These are phyloP conservation scores for Sardina pilchardus DNA, from an alignment of 2,113 vertebrate genomes.

Conservation along the genomic window DNA sequence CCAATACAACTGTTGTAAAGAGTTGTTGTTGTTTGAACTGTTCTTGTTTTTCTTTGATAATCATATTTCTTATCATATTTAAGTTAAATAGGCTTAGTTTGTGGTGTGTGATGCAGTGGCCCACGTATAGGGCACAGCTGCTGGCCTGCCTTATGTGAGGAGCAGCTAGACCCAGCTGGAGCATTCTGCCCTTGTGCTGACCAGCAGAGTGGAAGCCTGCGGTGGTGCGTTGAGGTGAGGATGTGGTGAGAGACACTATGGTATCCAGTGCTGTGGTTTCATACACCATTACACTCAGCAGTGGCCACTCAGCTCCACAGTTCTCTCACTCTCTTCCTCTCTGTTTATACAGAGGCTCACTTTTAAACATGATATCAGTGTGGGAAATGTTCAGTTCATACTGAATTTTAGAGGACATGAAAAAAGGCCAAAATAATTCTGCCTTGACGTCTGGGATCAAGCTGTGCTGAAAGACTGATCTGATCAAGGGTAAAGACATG, in stretches of 20 bases:
- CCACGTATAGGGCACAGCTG: no score
- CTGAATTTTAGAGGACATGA: no score
- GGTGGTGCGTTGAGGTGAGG: neutral
- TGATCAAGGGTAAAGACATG: no score
- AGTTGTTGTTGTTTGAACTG: no score
- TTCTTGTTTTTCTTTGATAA: neutral
- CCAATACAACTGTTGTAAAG: neutral
- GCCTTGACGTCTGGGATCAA: no score
- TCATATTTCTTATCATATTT: neutral
- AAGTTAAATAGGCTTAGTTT: neutral
- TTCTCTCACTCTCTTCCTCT: conserved; percentile 43
- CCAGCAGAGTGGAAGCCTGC: neutral
- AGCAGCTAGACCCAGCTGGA: no score
- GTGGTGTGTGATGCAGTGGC: neutral
- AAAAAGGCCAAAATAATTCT: no score
- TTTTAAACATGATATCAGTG: neutral
- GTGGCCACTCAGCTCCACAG: conserved; percentile 35
- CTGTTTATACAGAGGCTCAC: conserved; percentile 52
- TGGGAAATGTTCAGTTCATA: no score
- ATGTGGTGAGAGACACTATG: neutral
- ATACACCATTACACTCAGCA: conserved; percentile 58
- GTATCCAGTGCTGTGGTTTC: conserved; percentile 43
- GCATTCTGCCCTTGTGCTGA: no score
- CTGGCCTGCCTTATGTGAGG: no score
- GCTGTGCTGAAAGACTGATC: no score